Base-by-base conservation (phyloP, 2,888 invertebrate species). In the Cetonia aurata region DNA sequence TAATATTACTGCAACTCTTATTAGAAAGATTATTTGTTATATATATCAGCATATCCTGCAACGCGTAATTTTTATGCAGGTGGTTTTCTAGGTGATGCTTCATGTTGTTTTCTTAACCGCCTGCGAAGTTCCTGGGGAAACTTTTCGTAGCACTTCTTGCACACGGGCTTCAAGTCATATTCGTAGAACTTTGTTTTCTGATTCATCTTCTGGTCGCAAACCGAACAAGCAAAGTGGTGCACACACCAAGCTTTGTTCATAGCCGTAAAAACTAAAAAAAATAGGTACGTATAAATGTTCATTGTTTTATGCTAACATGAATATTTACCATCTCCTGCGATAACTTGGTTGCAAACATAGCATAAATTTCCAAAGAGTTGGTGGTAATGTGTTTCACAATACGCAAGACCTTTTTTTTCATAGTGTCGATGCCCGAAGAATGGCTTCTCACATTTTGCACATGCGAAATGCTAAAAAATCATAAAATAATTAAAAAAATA, bases 181-280 rank as follows among this genome's bases (percentile, higher is more conserved):
- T 99, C 99, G 85, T 97, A 99, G 87, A 99, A 99, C 86, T 99
- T 99, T 50, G 97, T 95, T 86, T 97, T 96, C 77, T 97, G 96
- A 82, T 93, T 96, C 89, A 97, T 93, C 80, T 98, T 94, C 80
- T 93, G 93, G 86, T 99, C 99, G 86, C 99, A 99, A 75, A 98
- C 91, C 3, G 96, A 93, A 85, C 99, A 99, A 62, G 98, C 95
- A 85, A 99, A 99, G 86, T 99, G 99, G 84, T 98, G 95, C 66
- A 96, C 96, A 85, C 99, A 99, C 99, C 99, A 99, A 53, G 98
- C 96, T 86, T 99, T 99, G 86, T 99, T 98, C 82, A 99, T 87
- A 46, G 99, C 98, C 74, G 96, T 97, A 86, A 99, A 99, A 69
- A 97, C 98, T 98, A 86, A 41, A 87, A 71, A 62, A 69, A 10